These are phyloP conservation scores for Drosophila bifasciata DNA, from an alignment of 1,140 invertebrate species.

Conservation along the genomic window DNA sequence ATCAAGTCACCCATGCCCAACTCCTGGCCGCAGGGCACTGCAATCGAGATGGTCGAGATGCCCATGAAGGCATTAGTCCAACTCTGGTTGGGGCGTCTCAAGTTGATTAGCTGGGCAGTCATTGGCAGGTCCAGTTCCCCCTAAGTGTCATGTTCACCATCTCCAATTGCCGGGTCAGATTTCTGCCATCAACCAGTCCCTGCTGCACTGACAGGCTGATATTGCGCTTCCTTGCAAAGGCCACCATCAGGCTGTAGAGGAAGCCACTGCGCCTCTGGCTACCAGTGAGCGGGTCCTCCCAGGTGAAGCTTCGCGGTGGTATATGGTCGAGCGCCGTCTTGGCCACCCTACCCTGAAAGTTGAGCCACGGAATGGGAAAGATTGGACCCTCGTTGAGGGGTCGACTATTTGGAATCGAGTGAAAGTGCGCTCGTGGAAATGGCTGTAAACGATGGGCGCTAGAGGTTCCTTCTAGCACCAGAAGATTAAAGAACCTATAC, in stretches of 20 bases:
- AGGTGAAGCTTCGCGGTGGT: slow-evolving; percentile 36
- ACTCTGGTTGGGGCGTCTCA: not conserved
- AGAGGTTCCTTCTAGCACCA: slow-evolving; percentile 5
- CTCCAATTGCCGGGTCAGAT: not conserved
- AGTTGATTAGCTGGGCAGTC: not conserved
- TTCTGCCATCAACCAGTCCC: fast-evolving
- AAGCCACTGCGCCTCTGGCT: not conserved
- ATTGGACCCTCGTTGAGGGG: not conserved
- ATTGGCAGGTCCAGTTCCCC: slow-evolving; percentile 37
- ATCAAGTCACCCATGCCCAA: slow-evolving; percentile 1
- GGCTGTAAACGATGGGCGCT: slow-evolving; percentile 20
- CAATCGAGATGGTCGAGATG: not conserved
- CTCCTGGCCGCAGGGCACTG: slow-evolving; percentile 43
- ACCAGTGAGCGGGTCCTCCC: slow-evolving; percentile 14
- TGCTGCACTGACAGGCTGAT: slow-evolving; percentile 7
- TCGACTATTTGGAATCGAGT: not conserved
- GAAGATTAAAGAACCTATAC: slow-evolving; percentile 28
- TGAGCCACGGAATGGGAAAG: slow-evolving; percentile 25
- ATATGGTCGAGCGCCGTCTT: slow-evolving; percentile 1
- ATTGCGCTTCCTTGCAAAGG: slow-evolving; percentile 27
- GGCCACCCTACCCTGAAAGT: slow-evolving; percentile 43
- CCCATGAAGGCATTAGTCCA: not conserved
- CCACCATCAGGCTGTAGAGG: not conserved
- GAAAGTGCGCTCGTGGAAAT: slow-evolving; percentile 31
- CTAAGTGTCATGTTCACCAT: not conserved